Evolutionary conservation across 2,888 invertebrate genomes (phyloP), one percentile per base, ranked within the genome.

Genomic region (Apodemia mormo): DNA sequence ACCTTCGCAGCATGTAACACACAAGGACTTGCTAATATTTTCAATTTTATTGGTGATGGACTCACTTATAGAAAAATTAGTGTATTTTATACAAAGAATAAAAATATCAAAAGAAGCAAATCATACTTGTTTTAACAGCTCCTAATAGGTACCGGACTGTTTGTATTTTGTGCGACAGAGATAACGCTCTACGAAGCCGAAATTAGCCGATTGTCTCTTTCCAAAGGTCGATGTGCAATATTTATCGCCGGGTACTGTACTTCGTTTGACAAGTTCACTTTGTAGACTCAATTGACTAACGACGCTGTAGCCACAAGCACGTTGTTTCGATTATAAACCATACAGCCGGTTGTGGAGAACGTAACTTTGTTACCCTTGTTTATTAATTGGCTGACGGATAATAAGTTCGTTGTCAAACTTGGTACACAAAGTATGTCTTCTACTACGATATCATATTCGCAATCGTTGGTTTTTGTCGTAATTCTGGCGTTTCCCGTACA

Each of bases 321-420:
- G 29, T 56, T 56, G 1, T 22, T 29, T 29, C 22, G n/a, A 8
- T 56, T 56, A 29, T 66, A 71, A 52, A 73, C 30, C n/a, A 14
- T 14, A 65, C 71, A 75, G 45, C 69, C 69, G 67, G 68, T 65
- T 14, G 56, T 29, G 10, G 22, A 56, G 40, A 73, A 73, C 9
- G 52, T 40, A 0, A 75, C 71, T 45, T 61, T 72, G 45, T 75
- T 75, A 9, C 72, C 72, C 10, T 68, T 69, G 49, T 12, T 29
- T 43, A 72, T 73, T 5, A 75, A 22, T 66, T 73, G 67, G 67
- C 75, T 75, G 7, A 73, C 71, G 14, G 71, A 75, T 56, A 72
- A 52, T 8, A 73, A 45, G 30, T 73, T 74, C 8, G 73, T 71
- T 37, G 73, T 70, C 70, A 33, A 33, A 33, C 33, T 33, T 33